phyloP scores from a whole-genome alignment of 2,113 vertebrate species.

The Elachura formosa region DNA sequence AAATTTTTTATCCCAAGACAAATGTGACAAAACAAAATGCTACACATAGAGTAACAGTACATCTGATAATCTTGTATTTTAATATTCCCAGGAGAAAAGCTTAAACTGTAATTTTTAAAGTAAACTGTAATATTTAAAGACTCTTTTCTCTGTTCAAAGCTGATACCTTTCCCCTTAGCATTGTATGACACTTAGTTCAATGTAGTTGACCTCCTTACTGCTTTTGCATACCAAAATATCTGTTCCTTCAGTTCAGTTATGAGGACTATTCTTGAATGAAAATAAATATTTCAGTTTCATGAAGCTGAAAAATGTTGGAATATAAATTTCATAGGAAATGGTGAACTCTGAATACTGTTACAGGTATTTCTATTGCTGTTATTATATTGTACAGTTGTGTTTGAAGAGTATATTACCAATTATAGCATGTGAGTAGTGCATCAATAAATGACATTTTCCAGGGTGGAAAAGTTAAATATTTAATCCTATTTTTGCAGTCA shows the following conservation, averaged over 20 bases:
- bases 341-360: neutral
- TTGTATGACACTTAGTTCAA: neutral
- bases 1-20: neutral
- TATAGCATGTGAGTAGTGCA: neutral
- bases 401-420: neutral
- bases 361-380: neutral
- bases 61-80: neutral
- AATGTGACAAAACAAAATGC: neutral
- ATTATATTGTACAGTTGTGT: neutral
- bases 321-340: neutral
- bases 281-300: neutral
- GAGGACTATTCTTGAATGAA: neutral
- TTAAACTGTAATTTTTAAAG: neutral
- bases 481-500: conserved; percentile 73
- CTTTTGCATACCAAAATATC: neutral
- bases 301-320: neutral
- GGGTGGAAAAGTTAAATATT: neutral
- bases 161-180: neutral
- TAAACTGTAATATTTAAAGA: neutral
- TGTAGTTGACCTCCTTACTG: neutral
- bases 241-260: neutral
- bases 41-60: neutral
- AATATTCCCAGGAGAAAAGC: neutral
- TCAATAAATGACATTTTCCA: neutral
- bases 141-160: neutral